These are phyloP conservation scores for Druon quercuslanigerum DNA, from an alignment of 1,140 invertebrate genomes.

Conservation along the genomic window DNA sequence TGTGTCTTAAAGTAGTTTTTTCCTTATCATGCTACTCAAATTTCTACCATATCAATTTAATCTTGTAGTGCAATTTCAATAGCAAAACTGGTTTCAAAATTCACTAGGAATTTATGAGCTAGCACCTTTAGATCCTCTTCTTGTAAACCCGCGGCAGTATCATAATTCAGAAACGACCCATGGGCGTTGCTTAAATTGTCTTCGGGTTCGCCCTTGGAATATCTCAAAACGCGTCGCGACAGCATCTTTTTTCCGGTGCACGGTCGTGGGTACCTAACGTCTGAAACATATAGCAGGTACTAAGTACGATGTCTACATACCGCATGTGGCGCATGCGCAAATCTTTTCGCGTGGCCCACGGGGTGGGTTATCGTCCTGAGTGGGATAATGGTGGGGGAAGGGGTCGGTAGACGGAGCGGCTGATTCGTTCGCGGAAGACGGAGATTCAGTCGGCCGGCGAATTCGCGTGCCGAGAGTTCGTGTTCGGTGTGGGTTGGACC, in stretches of 20 bases:
- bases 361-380: slow-evolving; percentile 41
- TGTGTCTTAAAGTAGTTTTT: neutral
- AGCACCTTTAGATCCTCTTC: neutral
- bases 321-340: slow-evolving; percentile 50
- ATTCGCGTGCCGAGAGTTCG: slow-evolving; percentile 73
- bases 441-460: slow-evolving; percentile 73
- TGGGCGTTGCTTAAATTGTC: neutral
- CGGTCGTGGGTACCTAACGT: neutral
- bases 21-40: neutral
- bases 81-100: neutral
- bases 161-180: neutral
- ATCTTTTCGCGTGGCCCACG: slow-evolving; percentile 36
- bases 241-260: neutral
- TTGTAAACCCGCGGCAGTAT: neutral
- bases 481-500: slow-evolving; percentile 45
- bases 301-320: slow-evolving; percentile 1
- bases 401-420: slow-evolving; percentile 56
- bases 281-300: neutral
- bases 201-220: slow-evolving; percentile 1
- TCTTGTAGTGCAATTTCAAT: neutral
- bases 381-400: slow-evolving; percentile 47
- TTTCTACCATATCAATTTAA: neutral
- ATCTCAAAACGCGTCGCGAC: neutral
- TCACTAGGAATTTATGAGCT: neutral
- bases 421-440: slow-evolving; percentile 64